Evolutionary conservation across 2,888 invertebrate genomes (phyloP).

Genomic region (Opisthograptis luteolata): DNA sequence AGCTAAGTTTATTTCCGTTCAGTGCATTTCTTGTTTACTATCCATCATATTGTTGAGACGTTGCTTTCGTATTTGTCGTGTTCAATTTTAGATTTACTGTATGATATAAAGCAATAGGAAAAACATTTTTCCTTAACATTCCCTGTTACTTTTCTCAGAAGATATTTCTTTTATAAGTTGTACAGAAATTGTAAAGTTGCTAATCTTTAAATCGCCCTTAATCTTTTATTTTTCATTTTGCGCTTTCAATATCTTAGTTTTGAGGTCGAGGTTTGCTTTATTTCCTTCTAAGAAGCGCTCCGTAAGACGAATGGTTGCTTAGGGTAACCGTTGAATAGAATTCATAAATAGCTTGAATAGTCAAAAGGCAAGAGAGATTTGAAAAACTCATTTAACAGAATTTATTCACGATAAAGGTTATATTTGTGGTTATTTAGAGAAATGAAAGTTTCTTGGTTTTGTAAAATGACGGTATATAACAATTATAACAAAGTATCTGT

Average conservation of each 20-base stretch:
- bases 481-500: no score
- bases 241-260: conserved; percentile 13
- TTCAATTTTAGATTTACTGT: conserved; percentile 59
- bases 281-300: conserved; percentile 14
- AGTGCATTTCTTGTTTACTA: conserved; percentile 70
- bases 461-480: no score
- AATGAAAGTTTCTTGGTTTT: neutral
- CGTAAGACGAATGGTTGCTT: conserved; percentile 16
- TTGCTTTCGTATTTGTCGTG: conserved; percentile 57
- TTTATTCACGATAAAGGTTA: neutral
- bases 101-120: conserved; percentile 42
- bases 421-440: neutral
- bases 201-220: conserved; percentile 8
- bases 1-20: conserved; percentile 69
- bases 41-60: conserved; percentile 70
- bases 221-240: conserved; percentile 9
- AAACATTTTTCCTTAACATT: conserved; percentile 29
- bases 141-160: conserved; percentile 3
- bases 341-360: conserved; percentile 9
- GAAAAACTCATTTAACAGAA: neutral
- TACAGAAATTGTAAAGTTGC: neutral
- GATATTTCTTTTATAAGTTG: neutral
- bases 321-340: conserved; percentile 10
- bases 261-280: conserved; percentile 17
- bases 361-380: neutral